These are phyloP conservation scores for Acanthiza pusilla DNA, from an alignment of 2,797 vertebrate species.

Conservation along the genomic window DNA sequence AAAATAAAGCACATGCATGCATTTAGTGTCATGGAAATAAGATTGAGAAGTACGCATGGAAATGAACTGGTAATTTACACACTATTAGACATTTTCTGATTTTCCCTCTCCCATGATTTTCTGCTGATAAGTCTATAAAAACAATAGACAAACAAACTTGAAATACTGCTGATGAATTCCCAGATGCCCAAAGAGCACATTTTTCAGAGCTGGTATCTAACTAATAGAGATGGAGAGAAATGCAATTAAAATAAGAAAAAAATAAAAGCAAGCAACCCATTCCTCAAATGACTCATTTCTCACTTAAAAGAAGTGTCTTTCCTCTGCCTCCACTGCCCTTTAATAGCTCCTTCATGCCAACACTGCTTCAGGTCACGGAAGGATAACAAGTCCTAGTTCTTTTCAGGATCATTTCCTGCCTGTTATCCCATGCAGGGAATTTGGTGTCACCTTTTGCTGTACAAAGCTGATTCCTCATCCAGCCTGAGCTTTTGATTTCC, in stretches of 20 bases:
- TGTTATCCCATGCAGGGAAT: background rate
- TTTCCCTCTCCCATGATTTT: background rate
- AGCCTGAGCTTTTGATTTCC: background rate
- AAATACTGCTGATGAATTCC: background rate
- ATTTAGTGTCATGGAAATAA: background rate
- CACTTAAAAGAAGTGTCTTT: background rate
- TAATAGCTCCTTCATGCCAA: background rate
- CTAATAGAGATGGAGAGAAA: background rate
- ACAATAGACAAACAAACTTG: background rate
- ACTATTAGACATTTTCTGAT: constrained; percentile 1
- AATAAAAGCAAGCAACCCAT: background rate
- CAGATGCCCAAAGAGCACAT: background rate
- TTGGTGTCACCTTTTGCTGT: background rate
- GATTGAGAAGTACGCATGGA: background rate
- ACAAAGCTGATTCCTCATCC: background rate
- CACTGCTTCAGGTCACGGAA: background rate
- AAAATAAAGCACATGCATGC: background rate
- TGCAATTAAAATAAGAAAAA: background rate
- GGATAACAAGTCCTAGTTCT: background rate
- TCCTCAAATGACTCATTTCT: background rate
- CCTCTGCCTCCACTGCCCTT: background rate
- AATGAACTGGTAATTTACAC: constrained; percentile 4
- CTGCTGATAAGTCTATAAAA: constrained; percentile 14
- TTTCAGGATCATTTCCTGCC: background rate
- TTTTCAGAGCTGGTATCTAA: background rate